These are phyloP conservation scores for Montipora capricornis DNA, from an alignment of 64 coral and sea anemone species.

Conservation along the genomic window DNA sequence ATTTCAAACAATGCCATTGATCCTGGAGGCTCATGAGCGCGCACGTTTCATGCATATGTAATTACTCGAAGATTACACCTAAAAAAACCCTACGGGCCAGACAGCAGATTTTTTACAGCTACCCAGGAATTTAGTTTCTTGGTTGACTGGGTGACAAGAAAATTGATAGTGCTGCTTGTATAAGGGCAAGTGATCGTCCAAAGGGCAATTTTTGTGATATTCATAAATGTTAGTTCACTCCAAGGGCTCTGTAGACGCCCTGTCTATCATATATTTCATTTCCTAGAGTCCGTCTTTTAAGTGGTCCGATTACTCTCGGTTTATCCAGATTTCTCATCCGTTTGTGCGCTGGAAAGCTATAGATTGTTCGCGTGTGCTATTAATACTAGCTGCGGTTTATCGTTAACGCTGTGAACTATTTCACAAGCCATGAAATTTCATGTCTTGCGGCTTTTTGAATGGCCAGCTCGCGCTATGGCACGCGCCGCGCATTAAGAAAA, in stretches of 20 bases:
- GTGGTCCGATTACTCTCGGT: conserved; percentile 22
- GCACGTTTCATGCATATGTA: conserved; percentile 52
- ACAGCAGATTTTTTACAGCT: background rate
- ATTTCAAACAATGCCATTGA: conserved; percentile 5
- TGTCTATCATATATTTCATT: background rate
- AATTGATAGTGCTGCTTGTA: conserved; percentile 17
- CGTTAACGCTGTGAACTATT: background rate
- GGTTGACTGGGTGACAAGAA: background rate
- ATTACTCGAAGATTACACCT: conserved; percentile 1
- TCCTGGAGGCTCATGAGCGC: background rate
- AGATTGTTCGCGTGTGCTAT: background rate
- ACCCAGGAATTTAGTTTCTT: conserved; percentile 1
- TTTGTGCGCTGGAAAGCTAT: background rate
- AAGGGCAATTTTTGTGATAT: background rate
- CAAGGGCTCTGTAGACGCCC: background rate
- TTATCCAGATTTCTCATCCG: background rate
- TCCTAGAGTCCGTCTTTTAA: background rate
- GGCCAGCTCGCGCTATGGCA: conserved; percentile 57
- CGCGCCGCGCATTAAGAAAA: conserved; percentile 66
- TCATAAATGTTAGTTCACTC: background rate
- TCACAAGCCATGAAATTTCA: background rate
- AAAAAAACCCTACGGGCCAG: background rate
- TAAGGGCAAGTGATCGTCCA: background rate
- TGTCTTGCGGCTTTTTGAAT: conserved; percentile 24
- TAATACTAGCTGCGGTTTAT: background rate